These are phyloP conservation scores for Bucco capensis DNA, from an alignment of 2,113 vertebrate genomes.

Conservation along the genomic window DNA sequence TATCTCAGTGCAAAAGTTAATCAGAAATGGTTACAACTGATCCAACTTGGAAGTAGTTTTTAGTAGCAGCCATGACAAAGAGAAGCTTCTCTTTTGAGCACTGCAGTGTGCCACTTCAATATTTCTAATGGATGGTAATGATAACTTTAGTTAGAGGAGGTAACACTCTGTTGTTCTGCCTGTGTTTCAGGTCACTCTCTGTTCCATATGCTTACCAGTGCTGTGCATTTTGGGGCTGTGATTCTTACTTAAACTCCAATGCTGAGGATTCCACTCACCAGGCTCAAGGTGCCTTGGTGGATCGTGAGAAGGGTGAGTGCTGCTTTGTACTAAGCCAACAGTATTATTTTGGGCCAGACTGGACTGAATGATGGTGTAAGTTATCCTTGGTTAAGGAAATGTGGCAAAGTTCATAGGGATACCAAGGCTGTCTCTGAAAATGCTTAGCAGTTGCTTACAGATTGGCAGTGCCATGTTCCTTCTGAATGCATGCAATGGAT, in stretches of 20 bases:
- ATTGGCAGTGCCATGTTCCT: neutral
- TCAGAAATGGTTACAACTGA: neutral
- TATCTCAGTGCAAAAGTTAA: neutral
- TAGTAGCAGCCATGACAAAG: neutral
- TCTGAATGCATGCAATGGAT: neutral
- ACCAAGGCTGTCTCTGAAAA: neutral
- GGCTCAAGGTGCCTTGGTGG: conserved; percentile 61
- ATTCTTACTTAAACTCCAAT: conserved; percentile 74
- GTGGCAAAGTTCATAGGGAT: neutral
- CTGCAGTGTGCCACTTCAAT: neutral
- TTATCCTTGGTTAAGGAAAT: neutral
- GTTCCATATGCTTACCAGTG: conserved; percentile 97
- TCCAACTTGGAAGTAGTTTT: neutral
- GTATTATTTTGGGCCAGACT: neutral
- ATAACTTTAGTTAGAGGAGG: neutral
- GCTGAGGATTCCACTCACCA: conserved; percentile 75
- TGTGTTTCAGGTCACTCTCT: conserved; percentile 84
- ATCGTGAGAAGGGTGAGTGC: conserved; percentile 68
- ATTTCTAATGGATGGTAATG: neutral
- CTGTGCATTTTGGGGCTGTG: conserved; percentile 91
- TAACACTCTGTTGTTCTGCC: neutral
- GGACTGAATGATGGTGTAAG: neutral
- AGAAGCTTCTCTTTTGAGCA: neutral
- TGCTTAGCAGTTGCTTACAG: neutral
- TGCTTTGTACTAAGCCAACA: neutral